Evolutionary conservation across 1,140 invertebrate genomes (phyloP), one percentile per base, ranked within the genome.

Genomic region (Meloidogyne floridensis): DNA sequence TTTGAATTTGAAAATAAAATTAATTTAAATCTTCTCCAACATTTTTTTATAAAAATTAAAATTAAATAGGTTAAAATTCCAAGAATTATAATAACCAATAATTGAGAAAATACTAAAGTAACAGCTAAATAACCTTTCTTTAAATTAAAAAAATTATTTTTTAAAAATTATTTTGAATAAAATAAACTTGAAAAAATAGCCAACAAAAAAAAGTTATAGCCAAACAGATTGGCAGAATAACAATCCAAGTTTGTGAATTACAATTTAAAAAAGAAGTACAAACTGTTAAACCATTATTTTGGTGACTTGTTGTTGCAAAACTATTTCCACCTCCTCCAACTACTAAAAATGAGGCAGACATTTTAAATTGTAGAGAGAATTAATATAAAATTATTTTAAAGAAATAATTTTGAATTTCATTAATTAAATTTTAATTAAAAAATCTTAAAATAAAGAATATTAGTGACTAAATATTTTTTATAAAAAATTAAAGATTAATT

Each of bases 301-400:
- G 56, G 13, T 59, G 56, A 15, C 6, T 59, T 15, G 56, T 59
- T 59, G 56, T 59, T 9, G 56, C 11, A 59, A 59, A 59, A 59
- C 10, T 10, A 10, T 15, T 59, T 15, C 56, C 56, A 15, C 13
- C 13, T 9, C 13, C 13, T 59, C 56, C 56, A 4, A 59, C 11
- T 59, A 59, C 56, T 59, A 59, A 59, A 59, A 59, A 59, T n/a
- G 56, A 59, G 15, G 56, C 56, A 59, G 56, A 59, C 56, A 59
- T 59, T 51, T 59, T 4, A 15, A 59, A 11, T 59, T 11, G 3
- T 10, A 15, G 3, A 59, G 5, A 59, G 13, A 59, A 59, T 59
- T 15, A 15, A 15, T 15, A 59, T 15, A 59, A 59, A 59, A 15
- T 32, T 32, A 32, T 32, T 32, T 32, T 32, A 32, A 32, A 32